Evolutionary conservation across 2,888 invertebrate genomes (phyloP).

Genomic region (Lithophane semibrunnea): DNA sequence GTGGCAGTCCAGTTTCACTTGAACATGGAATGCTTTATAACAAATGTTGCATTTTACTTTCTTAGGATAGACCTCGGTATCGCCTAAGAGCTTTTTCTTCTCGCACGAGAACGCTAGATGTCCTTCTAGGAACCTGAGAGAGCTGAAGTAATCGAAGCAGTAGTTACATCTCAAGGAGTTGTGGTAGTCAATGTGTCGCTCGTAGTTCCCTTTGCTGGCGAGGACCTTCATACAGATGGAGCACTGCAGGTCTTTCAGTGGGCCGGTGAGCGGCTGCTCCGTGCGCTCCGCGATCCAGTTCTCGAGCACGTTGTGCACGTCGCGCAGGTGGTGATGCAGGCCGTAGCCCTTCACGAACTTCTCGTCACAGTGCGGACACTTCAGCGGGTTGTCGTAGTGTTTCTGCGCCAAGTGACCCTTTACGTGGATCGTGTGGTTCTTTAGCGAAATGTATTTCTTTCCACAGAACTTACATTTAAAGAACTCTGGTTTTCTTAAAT

Average conservation of each 20-base stretch:
- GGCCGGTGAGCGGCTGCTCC: slow-evolving; percentile 77
- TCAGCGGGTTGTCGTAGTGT: slow-evolving; percentile 82
- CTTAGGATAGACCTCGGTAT: slow-evolving; percentile 83
- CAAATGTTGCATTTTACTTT: slow-evolving; percentile 86
- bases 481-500: slow-evolving; percentile 84
- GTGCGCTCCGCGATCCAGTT: slow-evolving; percentile 85
- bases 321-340: slow-evolving; percentile 85
- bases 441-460: slow-evolving; percentile 84
- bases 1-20: slow-evolving; percentile 88
- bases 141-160: slow-evolving; percentile 87
- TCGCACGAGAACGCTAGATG: slow-evolving; percentile 86
- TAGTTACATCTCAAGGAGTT: slow-evolving; percentile 88
- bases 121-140: slow-evolving; percentile 85
- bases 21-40: slow-evolving; percentile 88
- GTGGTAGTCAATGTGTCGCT: slow-evolving; percentile 88
- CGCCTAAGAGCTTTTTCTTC: slow-evolving; percentile 85
- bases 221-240: slow-evolving; percentile 86
- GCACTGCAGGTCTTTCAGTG: slow-evolving; percentile 86
- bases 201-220: slow-evolving; percentile 87
- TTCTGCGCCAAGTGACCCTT: slow-evolving; percentile 85
- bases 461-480: slow-evolving; percentile 88
- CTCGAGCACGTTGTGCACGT: slow-evolving; percentile 83
- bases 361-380: slow-evolving; percentile 84
- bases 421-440: slow-evolving; percentile 84
- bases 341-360: slow-evolving; percentile 84